phyloP scores from a whole-genome alignment of 2,797 vertebrate genomes.

The Tragopan temminckii region DNA sequence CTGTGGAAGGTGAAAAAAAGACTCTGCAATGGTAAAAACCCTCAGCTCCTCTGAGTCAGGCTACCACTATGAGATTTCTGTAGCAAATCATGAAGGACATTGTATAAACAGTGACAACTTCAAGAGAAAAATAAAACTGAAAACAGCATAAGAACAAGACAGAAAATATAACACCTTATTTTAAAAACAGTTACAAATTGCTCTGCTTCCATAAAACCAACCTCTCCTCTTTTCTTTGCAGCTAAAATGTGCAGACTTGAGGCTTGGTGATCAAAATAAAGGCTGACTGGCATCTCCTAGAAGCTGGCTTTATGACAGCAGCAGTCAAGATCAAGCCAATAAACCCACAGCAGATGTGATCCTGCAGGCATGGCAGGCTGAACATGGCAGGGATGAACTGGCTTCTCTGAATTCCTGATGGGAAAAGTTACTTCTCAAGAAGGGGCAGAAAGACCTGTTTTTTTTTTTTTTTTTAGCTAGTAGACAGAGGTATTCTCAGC shows the following conservation, averaged over 20 bases:
- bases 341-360: background rate
- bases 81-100: background rate
- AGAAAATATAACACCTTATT: background rate
- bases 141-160: background rate
- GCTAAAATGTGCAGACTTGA: background rate
- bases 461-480: background rate
- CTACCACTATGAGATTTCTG: background rate
- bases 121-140: background rate
- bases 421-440: background rate
- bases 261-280: background rate
- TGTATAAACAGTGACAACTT: background rate
- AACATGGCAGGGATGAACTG: background rate
- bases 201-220: background rate
- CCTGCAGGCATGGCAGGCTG: background rate
- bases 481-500: background rate
- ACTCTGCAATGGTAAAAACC: background rate
- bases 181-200: background rate
- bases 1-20: background rate
- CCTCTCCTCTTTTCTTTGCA: background rate
- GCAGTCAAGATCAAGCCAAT: background rate
- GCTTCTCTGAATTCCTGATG: background rate
- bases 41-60: background rate
- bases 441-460: background rate
- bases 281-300: background rate
- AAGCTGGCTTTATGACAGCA: background rate